Conservation (phyloP, 2,797 vertebrate species). For the Sarcoramphus papa region DNA sequence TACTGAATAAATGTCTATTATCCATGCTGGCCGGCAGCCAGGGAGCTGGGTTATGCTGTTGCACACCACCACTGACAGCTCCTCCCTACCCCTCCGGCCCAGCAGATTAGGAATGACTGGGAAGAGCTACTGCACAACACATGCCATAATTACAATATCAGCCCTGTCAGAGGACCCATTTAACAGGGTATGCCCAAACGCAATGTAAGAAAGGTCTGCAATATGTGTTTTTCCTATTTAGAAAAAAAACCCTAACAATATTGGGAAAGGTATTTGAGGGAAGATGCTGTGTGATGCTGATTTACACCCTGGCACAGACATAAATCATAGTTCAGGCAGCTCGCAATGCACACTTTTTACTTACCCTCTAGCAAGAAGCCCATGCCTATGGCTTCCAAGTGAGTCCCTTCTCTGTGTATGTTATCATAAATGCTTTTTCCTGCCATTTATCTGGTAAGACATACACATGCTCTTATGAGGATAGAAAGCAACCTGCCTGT, state of each 20-base stretch:
- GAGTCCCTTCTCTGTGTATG: not conserved
- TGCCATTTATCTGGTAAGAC: not conserved
- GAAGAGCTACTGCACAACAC: not conserved
- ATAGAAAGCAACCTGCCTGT: not conserved
- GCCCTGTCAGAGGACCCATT: not conserved
- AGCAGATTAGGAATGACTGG: not conserved
- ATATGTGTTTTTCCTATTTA: not conserved
- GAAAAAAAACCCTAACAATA: not conserved
- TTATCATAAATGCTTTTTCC: not conserved
- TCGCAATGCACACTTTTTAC: not conserved
- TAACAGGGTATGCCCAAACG: not conserved
- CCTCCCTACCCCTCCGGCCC: not conserved
- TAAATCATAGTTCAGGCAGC: not conserved
- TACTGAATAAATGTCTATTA: not conserved
- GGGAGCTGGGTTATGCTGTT: not conserved
- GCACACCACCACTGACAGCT: not conserved
- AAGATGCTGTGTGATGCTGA: not conserved
- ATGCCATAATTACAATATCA: not conserved
- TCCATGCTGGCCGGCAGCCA: not conserved
- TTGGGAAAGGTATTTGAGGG: not conserved
- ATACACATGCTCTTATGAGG: rapidly evolving
- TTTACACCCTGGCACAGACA: not conserved
- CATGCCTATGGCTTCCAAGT: not conserved
- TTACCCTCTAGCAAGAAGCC: not conserved
- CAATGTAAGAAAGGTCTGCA: not conserved